A percentile compares a stretch with the other conserved stretches of the same genome.
Conservation (phyloP, 2,888 invertebrate genomes). For the Pseudococcus viburni region DNA sequence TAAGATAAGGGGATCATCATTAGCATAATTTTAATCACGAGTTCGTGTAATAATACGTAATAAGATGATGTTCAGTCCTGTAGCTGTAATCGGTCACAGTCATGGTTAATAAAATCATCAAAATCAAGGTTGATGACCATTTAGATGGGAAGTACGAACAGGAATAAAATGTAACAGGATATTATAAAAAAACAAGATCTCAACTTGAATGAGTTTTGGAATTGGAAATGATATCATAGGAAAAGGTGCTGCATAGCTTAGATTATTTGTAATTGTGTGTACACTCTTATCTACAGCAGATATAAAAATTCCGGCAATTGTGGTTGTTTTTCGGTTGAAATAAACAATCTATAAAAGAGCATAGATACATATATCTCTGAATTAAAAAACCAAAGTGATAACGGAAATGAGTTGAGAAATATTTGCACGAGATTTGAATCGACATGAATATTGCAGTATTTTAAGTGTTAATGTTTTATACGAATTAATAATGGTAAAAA, state of each 20-base stretch:
- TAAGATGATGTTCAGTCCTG: not conserved
- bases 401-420: not conserved
- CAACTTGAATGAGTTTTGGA: not conserved
- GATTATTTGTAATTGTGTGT: not conserved
- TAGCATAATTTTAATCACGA: constrained; percentile 11
- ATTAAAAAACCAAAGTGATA: not conserved
- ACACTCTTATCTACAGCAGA: not conserved
- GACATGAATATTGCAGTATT: not conserved
- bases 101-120: constrained; percentile 47
- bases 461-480: not conserved
- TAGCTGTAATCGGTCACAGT: constrained; percentile 43
- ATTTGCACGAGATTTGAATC: not conserved
- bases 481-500: not conserved
- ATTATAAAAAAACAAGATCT: not conserved
- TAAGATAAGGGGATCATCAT: constrained; percentile 8
- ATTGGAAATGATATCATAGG: not conserved
- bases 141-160: constrained; percentile 13
- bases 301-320: constrained; percentile 20
- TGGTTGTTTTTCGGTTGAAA: not conserved
- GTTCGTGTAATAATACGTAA: not conserved
- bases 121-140: constrained; percentile 50
- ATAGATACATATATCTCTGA: not conserved
- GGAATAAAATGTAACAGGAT: not conserved
- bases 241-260: not conserved
- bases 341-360: not conserved